Percentiles rank a stretch among this genome's conserved stretches.
Evolutionary conservation across 2,797 vertebrate genomes (phyloP).

Genomic region (Trematomus bernacchii): DNA sequence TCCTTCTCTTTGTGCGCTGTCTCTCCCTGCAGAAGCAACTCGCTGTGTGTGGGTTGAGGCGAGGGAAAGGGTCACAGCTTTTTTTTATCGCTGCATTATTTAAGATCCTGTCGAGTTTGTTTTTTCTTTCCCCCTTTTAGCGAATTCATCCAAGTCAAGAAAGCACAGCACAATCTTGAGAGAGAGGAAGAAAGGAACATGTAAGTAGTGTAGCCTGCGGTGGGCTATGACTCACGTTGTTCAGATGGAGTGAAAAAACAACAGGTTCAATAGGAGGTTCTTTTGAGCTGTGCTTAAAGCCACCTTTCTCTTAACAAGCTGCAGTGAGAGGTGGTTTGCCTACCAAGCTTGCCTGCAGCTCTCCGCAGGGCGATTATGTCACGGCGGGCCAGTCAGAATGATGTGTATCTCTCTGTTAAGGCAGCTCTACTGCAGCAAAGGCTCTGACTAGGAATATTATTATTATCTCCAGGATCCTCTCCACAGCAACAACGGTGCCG

Average conservation of each 20-base stretch:
- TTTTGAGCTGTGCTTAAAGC: constrained; percentile 80
- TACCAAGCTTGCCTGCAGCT: constrained; percentile 83
- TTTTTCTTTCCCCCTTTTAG: constrained; percentile 64
- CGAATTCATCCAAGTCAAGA: constrained; percentile 76
- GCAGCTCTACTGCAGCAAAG: constrained; percentile 75
- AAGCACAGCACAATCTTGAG: constrained; percentile 69
- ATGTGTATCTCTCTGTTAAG: constrained; percentile 82
- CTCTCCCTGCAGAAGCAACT: constrained; percentile 64
- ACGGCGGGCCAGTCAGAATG: constrained; percentile 80
- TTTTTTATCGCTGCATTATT: constrained; percentile 77
- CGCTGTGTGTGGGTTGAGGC: constrained; percentile 75
- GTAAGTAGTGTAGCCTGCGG: constrained; percentile 75
- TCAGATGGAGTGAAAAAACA: constrained; percentile 67
- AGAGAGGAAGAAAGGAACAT: constrained; percentile 70
- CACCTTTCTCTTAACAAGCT: constrained; percentile 84
- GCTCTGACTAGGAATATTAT: constrained; percentile 82
- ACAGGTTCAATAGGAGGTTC: constrained; percentile 79
- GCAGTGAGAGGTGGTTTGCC: constrained; percentile 84
- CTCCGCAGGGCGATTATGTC: constrained; percentile 84
- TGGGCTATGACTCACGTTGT: constrained; percentile 80
- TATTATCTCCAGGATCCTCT: constrained; percentile 83
- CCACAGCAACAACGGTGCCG: constrained; percentile 76
- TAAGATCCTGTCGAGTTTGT: constrained; percentile 73
- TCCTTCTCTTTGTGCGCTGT: constrained; percentile 65
- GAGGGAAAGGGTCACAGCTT: constrained; percentile 74